Evolutionary conservation across 2,113 vertebrate species (phyloP), one percentile per base, ranked within the genome.

Genomic region (Corvus hawaiiensis): DNA sequence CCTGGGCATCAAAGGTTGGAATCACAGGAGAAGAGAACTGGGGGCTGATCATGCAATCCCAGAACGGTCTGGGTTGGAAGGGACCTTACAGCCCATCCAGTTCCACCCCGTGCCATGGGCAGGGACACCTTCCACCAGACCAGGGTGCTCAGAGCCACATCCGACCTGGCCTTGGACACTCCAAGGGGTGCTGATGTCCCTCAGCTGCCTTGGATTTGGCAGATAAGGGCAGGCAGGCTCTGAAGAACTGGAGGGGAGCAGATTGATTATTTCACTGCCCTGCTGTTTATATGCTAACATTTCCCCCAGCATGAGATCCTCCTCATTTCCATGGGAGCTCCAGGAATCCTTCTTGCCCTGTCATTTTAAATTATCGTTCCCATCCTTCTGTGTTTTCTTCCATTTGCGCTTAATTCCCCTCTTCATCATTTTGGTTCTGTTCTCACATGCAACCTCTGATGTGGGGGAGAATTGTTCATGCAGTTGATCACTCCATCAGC

Each of bases 301-400:
- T 69, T 32, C 35, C 71, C 93, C 54, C 95, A 93, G 93, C 94
- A 30, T 14, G 91, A 93, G 55, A 32, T 67, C 71, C 56, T 91
- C 68, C 69, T 94, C 73, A 94, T 96, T 97, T 95, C 93, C 94
- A 75, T 84, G 75, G 16, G 28, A 92, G 52, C 91, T 89, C 71
- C 89, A 85, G 89, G 74, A 94, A 87, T 85, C 89, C 75, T 84
- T 93, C 51, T 91, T 84, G 58, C 62, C 66, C 74, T 94, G 84
- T 96, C 59, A 2, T 85, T 94, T 75, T 72, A 83, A 85, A 91
- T 96, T 62, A 89, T 76, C 59, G 3, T 79, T 80, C 46, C 68
- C 87, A 91, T 94, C 55, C n/a, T 85, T 95, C 91, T 56, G 1
- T 63, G 73, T 76, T 94, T 93, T 48, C 71, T 79, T 83, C 78